Evolutionary conservation across 2,113 vertebrate genomes (phyloP).

Genomic region (Ophiodon elongatus): DNA sequence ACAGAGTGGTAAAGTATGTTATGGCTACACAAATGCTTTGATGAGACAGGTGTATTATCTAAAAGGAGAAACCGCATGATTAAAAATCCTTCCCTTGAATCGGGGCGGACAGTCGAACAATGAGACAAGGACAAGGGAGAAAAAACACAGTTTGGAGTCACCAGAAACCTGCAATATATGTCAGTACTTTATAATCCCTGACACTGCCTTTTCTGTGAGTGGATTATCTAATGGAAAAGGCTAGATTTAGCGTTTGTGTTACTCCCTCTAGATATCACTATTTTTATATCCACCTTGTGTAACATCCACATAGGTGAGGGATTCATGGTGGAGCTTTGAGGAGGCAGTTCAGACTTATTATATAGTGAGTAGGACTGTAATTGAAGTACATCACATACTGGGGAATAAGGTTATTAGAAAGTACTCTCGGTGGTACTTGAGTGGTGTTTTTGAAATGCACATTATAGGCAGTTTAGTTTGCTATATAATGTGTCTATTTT

Average conservation of each 20-base stretch:
- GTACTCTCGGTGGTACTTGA: background rate
- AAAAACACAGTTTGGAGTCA: background rate
- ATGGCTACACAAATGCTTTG: constrained; percentile 51
- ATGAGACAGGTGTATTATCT: constrained; percentile 44
- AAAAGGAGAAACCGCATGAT: constrained; percentile 3
- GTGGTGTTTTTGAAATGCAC: background rate
- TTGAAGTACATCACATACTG: background rate
- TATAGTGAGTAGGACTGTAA: background rate
- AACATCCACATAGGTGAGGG: constrained; percentile 35
- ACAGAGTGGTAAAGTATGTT: constrained; percentile 50
- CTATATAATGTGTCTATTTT: background rate
- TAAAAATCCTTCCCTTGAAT: background rate
- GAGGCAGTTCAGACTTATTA: constrained; percentile 1
- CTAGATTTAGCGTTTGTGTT: constrained; percentile 29
- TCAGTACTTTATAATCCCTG: constrained; percentile 23
- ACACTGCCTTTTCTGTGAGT: constrained; percentile 20
- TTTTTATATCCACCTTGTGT: constrained; percentile 51
- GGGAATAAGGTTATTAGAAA: constrained; percentile 1
- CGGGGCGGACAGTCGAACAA: background rate
- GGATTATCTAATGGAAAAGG: constrained; percentile 38
- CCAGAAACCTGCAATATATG: background rate
- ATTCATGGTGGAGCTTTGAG: constrained; percentile 29
- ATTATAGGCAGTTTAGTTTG: constrained; percentile 1
- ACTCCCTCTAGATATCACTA: constrained; percentile 36
- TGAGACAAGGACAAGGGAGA: background rate